Evolutionary conservation across 2,797 vertebrate genomes (phyloP).

Genomic region (Fistularia tabacaria): DNA sequence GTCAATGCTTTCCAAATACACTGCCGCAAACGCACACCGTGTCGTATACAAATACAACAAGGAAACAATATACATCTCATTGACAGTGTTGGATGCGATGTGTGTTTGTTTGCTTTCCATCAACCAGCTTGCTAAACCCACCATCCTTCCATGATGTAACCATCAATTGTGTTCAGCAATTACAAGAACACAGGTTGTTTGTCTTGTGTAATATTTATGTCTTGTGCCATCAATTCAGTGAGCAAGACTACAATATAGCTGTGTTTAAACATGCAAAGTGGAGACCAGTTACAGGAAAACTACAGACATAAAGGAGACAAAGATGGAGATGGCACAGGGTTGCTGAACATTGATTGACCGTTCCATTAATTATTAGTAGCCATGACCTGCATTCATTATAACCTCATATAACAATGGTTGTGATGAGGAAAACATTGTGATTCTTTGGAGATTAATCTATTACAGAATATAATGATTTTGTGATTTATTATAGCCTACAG

Average conservation of each 20-base stretch:
- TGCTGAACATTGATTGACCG: too few relatives aligned
- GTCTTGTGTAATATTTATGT: slow-evolving; percentile 52
- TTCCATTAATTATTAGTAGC: too few relatives aligned
- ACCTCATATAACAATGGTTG: too few relatives aligned
- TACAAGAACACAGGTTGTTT: slow-evolving; percentile 60
- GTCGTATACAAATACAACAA: background rate
- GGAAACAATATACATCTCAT: background rate
- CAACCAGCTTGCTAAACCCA: slow-evolving; percentile 26
- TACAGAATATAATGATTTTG: too few relatives aligned
- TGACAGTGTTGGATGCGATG: too few relatives aligned
- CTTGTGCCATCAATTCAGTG: slow-evolving; percentile 37
- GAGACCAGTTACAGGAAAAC: background rate
- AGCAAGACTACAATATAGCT: slow-evolving; percentile 51
- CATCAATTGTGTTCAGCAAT: slow-evolving; percentile 67
- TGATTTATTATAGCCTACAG: too few relatives aligned
- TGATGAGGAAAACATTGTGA: too few relatives aligned
- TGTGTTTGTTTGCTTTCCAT: slow-evolving; percentile 10
- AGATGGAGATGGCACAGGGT: too few relatives aligned
- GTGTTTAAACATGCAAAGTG: slow-evolving; percentile 22
- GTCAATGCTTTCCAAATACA: background rate
- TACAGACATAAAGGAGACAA: background rate
- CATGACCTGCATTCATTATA: too few relatives aligned
- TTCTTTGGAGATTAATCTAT: too few relatives aligned
- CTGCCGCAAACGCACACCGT: background rate
- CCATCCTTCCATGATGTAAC: slow-evolving; percentile 68